Conservation (phyloP, 2,888 invertebrate genomes). For the Pyrrhosoma nymphula region DNA sequence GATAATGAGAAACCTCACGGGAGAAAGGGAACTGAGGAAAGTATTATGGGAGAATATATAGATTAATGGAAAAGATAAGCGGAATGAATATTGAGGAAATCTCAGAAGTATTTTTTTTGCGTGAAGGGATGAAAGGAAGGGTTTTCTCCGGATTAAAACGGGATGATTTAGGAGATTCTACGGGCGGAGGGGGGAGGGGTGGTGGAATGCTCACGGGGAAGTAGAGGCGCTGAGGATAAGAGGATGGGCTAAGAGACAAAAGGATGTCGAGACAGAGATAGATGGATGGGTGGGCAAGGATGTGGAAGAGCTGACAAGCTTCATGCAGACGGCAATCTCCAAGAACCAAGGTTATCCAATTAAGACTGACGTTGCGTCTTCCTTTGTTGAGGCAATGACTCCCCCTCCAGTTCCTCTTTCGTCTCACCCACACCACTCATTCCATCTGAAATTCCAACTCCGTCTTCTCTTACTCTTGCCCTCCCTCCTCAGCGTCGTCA, state of each 20-base stretch:
- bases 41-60: slow-evolving; percentile 1
- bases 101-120: not conserved
- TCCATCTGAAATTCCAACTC: not conserved
- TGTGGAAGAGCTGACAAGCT: slow-evolving; percentile 66
- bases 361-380: slow-evolving; percentile 66
- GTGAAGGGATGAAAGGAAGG: not conserved
- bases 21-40: not conserved
- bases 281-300: slow-evolving; percentile 40
- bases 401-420: not conserved
- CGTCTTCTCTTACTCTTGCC: not conserved
- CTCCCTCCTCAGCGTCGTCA: slow-evolving; percentile 10
- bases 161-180: slow-evolving; percentile 26
- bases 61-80: slow-evolving; percentile 24
- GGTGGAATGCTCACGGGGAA: not conserved
- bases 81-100: not conserved
- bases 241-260: not conserved
- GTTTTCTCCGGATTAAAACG: slow-evolving; percentile 49
- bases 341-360: slow-evolving; percentile 67
- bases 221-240: not conserved
- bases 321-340: slow-evolving; percentile 66
- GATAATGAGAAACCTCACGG: not conserved
- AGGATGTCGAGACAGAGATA: not conserved
- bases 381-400: slow-evolving; percentile 53
- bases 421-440: not conserved
- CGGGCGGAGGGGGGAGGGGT: not conserved